Evolutionary conservation across 2,888 invertebrate species (phyloP), one percentile per base, ranked within the genome.

Genomic region (Nomada goodeniana): DNA sequence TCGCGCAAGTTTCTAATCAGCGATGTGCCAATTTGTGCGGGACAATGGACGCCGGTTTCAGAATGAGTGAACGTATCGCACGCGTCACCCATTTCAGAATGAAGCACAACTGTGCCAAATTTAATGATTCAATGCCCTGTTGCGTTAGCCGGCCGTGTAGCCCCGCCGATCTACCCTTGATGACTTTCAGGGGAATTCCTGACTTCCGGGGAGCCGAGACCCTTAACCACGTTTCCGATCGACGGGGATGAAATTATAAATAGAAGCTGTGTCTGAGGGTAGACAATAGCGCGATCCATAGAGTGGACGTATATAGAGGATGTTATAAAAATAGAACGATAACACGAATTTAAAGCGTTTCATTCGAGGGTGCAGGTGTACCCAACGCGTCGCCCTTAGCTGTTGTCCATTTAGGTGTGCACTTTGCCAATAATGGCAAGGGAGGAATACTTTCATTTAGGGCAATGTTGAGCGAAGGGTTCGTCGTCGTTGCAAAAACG

Each of bases 11-110:
- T 91, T 91, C 90, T 77, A 91, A 92, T 92, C 92, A 90, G 89
- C 84, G 90, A 91, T 92, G 91, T 90, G 83, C 91, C 91, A 91
- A 91, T 91, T 92, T 91, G 79, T 69, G 78, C 75, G 69, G 86
- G 86, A 91, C 86, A 90, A 91, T 90, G 86, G 79, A 71, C 80
- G 80, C 80, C 57, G 83, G 87, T 90, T 88, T 89, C 83, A 87
- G 88, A 89, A 89, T 88, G 88, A 80, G 80, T 75, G 80, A 78
- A 82, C 82, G 72, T 81, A 85, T 86, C 81, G 85, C 73, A 59
- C 74, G 52, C 69, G 71, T 64, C 74, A 83, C 67, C 71, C 74
- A 29, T 29, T 84, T 85, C 80, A 84, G 84, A 85, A 88, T 86
- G 84, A 79, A 84, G 78, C 79, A 80, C 85, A 89, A 89, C 83